phyloP scores from a whole-genome alignment of 2,113 vertebrate genomes.

The Gymnorhina tibicen region DNA sequence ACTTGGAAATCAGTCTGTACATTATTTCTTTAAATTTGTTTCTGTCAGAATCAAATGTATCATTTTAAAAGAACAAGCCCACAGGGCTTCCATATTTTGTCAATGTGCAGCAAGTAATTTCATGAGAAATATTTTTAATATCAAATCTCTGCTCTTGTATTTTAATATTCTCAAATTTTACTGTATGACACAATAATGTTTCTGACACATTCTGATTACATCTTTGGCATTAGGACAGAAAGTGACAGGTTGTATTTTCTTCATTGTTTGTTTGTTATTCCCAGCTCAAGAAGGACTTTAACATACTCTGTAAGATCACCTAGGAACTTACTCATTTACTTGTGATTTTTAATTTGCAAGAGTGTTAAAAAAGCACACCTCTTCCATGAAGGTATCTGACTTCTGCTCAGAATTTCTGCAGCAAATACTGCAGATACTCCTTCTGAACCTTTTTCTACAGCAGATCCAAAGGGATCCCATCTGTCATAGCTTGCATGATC shows the following conservation, averaged over 20 bases:
- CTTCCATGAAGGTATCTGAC: neutral
- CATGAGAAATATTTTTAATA: conserved; percentile 23
- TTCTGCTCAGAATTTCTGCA: neutral
- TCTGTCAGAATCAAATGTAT: neutral
- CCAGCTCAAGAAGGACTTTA: neutral
- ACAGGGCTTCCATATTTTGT: neutral
- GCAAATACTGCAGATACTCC: neutral
- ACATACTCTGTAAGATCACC: neutral
- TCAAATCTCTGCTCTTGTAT: neutral
- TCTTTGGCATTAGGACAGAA: neutral
- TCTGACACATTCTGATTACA: neutral
- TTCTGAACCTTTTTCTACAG: neutral
- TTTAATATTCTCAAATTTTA: conserved; percentile 28
- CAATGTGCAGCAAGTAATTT: conserved; percentile 18
- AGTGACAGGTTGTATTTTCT: neutral
- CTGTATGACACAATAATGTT: neutral
- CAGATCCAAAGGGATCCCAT: neutral
- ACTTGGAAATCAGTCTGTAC: neutral
- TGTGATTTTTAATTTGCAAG: neutral
- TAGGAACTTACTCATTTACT: neutral
- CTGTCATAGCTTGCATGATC: neutral
- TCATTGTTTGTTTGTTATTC: neutral
- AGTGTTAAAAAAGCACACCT: neutral
- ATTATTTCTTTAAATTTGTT: neutral
- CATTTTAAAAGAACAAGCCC: conserved; percentile 16